Percentiles rank a stretch among this genome's conserved stretches.
These are phyloP conservation scores for Drosophila anomalata DNA, from an alignment of 2,888 invertebrate species.

Conservation along the genomic window DNA sequence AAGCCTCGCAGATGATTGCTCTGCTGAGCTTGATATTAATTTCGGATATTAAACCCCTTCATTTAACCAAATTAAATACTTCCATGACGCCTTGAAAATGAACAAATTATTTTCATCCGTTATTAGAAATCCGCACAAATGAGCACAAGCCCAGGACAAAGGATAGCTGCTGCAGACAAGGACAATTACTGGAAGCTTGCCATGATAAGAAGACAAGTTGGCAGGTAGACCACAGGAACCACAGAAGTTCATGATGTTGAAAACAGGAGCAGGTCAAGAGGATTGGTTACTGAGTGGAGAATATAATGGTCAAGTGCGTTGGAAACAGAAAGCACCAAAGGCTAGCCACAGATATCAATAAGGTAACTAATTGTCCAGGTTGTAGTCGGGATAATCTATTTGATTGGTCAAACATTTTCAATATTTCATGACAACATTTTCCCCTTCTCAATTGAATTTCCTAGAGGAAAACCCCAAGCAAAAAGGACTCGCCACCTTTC, in stretches of 20 bases:
- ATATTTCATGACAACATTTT: slow-evolving; percentile 12
- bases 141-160: slow-evolving; percentile 10
- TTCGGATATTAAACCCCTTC: background rate
- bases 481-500: slow-evolving; percentile 20
- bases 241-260: slow-evolving; percentile 22
- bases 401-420: slow-evolving; percentile 22
- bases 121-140: slow-evolving; percentile 22
- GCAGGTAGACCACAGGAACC: slow-evolving; percentile 21
- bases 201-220: slow-evolving; percentile 7
- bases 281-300: background rate
- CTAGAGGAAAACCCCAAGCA: slow-evolving; percentile 28
- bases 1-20: slow-evolving; percentile 1
- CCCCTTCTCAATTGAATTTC: slow-evolving; percentile 25
- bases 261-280: slow-evolving; percentile 19
- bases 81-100: slow-evolving; percentile 8
- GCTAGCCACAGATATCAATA: slow-evolving; percentile 26
- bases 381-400: slow-evolving; percentile 13
- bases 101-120: slow-evolving; percentile 20
- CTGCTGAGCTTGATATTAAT: slow-evolving; percentile 1
- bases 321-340: background rate
- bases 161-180: slow-evolving; percentile 29
- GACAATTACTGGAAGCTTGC: slow-evolving; percentile 8
- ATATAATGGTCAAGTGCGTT: slow-evolving; percentile 1
- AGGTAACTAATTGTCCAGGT: slow-evolving; percentile 33
- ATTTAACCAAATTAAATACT: slow-evolving; percentile 11